Percentiles rank a stretch among this genome's conserved stretches.
phyloP scores from a whole-genome alignment of 2,797 vertebrate genomes.

The Sebastes vulpes region DNA sequence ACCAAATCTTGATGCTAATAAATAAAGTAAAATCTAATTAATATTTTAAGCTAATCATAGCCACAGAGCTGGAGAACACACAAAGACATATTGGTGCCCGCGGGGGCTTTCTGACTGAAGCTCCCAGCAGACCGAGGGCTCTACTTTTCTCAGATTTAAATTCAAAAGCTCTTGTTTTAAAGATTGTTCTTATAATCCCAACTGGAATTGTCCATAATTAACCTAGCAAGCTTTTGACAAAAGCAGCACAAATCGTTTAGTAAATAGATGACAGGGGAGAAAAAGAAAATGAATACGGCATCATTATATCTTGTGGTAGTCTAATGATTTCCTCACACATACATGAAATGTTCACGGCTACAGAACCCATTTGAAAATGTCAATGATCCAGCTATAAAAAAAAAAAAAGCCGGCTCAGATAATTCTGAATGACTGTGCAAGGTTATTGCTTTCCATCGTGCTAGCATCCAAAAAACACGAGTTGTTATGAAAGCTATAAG shows the following conservation, averaged over 20 bases:
- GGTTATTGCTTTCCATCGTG: slow-evolving; percentile 38
- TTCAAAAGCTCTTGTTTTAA: slow-evolving; percentile 78
- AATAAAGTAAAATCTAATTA: slow-evolving; percentile 85
- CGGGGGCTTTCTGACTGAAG: slow-evolving; percentile 71
- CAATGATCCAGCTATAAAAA: slow-evolving; percentile 44
- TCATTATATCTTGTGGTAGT: slow-evolving; percentile 22
- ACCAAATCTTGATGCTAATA: slow-evolving; percentile 74
- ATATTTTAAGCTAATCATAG: slow-evolving; percentile 84
- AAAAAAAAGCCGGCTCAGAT: neutral
- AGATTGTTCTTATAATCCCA: slow-evolving; percentile 68
- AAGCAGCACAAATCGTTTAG: slow-evolving; percentile 45
- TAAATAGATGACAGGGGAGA: slow-evolving; percentile 53
- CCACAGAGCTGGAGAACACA: slow-evolving; percentile 79
- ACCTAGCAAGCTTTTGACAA: slow-evolving; percentile 58
- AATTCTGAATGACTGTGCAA: slow-evolving; percentile 44
- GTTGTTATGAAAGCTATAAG: slow-evolving; percentile 36
- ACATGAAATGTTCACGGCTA: slow-evolving; percentile 43
- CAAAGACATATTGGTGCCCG: slow-evolving; percentile 83
- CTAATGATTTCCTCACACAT: slow-evolving; percentile 50
- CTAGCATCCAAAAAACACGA: slow-evolving; percentile 23
- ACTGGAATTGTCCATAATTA: slow-evolving; percentile 69
- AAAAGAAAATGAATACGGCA: neutral
- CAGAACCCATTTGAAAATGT: slow-evolving; percentile 53
- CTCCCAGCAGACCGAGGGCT: slow-evolving; percentile 73
- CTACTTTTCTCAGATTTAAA: slow-evolving; percentile 75